Conservation (phyloP, 1,140 invertebrate species). For the Dendroctonus valens region DNA sequence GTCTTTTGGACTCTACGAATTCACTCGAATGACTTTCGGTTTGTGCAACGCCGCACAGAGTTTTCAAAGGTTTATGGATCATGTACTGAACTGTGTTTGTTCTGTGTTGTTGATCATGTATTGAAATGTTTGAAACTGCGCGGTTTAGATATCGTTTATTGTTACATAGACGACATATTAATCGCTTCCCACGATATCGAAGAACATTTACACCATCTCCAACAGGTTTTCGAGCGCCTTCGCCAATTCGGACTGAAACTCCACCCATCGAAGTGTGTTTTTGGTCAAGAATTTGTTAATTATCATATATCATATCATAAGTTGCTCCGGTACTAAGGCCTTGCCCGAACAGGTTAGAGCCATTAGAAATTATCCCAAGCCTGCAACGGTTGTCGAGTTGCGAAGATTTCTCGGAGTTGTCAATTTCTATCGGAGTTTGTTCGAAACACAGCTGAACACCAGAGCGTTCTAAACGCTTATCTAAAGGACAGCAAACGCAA, state of each 20-base stretch:
- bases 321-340: neutral
- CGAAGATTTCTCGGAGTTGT: constrained; percentile 45
- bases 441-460: constrained; percentile 38
- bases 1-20: constrained; percentile 48
- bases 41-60: constrained; percentile 50
- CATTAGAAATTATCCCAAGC: neutral
- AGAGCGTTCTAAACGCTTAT: constrained; percentile 37
- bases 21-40: constrained; percentile 10
- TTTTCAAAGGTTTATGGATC: constrained; percentile 54
- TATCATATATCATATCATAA: neutral
- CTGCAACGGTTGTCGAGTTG: neutral
- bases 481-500: constrained; percentile 32
- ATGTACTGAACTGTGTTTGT: too few relatives aligned
- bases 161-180: constrained; percentile 18
- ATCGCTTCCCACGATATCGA: neutral
- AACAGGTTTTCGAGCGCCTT: neutral
- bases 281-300: neutral
- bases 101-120: too few relatives aligned
- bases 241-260: neutral
- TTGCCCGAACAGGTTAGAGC: neutral
- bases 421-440: constrained; percentile 49
- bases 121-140: too few relatives aligned
- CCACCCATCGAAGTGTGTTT: neutral
- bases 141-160: constrained; percentile 44
- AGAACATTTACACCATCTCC: neutral